Evolutionary conservation across 2,888 invertebrate genomes (phyloP).

Genomic region (Philopedon plagiatum): DNA sequence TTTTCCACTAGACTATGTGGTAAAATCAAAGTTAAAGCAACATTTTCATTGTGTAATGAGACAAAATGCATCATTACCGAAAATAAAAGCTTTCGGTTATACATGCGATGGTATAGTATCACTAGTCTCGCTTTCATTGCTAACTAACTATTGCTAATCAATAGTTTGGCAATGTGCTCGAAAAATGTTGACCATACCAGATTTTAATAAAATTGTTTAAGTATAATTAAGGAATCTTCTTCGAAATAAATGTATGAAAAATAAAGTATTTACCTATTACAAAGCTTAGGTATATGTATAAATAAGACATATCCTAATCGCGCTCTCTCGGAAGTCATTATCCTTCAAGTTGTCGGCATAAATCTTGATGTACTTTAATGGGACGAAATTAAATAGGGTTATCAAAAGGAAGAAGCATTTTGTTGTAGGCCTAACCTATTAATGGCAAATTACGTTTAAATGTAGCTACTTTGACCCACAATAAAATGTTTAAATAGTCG

Average conservation of each 20-base stretch:
- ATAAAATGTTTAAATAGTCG: not conserved
- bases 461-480: slow-evolving; percentile 9
- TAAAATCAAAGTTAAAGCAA: too few relatives aligned
- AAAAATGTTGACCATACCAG: too few relatives aligned
- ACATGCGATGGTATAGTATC: too few relatives aligned
- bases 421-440: slow-evolving; percentile 41
- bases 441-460: slow-evolving; percentile 32
- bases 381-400: slow-evolving; percentile 39
- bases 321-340: slow-evolving; percentile 43
- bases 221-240: too few relatives aligned
- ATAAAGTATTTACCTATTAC: not conserved
- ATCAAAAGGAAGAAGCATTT: slow-evolving; percentile 45
- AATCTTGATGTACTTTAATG: slow-evolving; percentile 47
- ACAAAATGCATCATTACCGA: too few relatives aligned
- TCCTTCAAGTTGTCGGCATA: slow-evolving; percentile 39
- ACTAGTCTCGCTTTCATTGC: too few relatives aligned
- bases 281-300: slow-evolving; percentile 19
- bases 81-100: too few relatives aligned
- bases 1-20: too few relatives aligned
- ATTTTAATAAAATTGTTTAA: too few relatives aligned
- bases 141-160: too few relatives aligned
- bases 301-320: slow-evolving; percentile 32
- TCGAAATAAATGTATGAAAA: not conserved
- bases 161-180: too few relatives aligned
- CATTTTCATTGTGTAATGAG: too few relatives aligned